Base-by-base conservation (phyloP, 2,797 vertebrate species). In the Poecilia picta region DNA sequence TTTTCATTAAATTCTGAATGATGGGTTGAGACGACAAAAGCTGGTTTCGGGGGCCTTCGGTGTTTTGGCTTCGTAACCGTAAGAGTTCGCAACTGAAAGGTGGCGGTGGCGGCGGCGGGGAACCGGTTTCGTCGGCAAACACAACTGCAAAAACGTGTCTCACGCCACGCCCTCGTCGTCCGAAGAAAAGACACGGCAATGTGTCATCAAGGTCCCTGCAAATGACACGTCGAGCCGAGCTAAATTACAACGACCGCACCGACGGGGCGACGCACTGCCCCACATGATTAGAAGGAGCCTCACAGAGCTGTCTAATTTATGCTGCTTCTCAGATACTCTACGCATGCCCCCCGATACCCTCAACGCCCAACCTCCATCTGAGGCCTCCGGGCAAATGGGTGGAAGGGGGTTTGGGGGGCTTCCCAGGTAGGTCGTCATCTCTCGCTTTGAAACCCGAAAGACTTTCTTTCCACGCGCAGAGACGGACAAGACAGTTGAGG, bases 241-340 rank as follows among this genome's bases (percentile, higher is more conserved):
- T 71, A 95, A 96, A 96, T 96, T 95, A 95, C 94, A 93, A 85
- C 87, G 88, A 91, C 92, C 91, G 88, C 93, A 92, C 90, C 93
- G 90, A 86, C 89, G 78, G 80, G 92, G 92, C 87, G 89, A 95
- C 82, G 15, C 83, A 81, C 92, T 87, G 90, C 86, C 90, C 89
- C 91, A 82, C 90, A 91, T 95, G 94, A 96, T 95, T 96, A 95
- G 92, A 95, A 96, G 94, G 94, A 92, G 91, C 86, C 93, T 93
- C 88, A 87, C 39, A 49, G 84, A 86, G 90, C 90, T 84, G 90
- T 91, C 90, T 95, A 93, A 95, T 95, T 95, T 95, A 95, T 90
- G 92, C 90, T 41, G 46, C 89, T 92, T 85, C 89, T 91, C 88
- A 88, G 83, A 94, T 88, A 86, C 87, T 81, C 86, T 73, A 74